Conservation (phyloP, 2,797 vertebrate genomes). For the Lates japonicus region DNA sequence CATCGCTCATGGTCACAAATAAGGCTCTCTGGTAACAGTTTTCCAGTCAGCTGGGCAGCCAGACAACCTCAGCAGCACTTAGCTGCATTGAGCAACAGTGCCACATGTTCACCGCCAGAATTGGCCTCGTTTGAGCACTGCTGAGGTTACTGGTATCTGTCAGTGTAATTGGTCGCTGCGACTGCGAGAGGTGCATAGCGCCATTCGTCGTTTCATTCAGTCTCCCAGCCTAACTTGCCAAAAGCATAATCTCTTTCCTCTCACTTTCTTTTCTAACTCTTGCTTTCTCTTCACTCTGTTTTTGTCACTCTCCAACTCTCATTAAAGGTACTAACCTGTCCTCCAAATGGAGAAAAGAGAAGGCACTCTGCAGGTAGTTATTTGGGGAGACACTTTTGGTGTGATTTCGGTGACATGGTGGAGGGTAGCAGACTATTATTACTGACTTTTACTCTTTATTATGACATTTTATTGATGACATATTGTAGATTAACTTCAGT, state of each 20-base stretch:
- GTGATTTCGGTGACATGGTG: conserved; percentile 27
- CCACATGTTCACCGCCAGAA: conserved; percentile 53
- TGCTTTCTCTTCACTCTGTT: conserved; percentile 3
- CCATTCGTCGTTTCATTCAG: conserved; percentile 45
- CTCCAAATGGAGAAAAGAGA: conserved; percentile 42
- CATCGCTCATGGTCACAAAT: conserved; percentile 23
- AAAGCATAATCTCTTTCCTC: conserved; percentile 13
- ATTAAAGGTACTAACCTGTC: conserved; percentile 57
- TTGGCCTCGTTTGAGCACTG: conserved; percentile 59
- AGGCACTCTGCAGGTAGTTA: conserved; percentile 59
- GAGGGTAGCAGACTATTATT: conserved; percentile 1
- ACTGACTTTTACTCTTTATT: conserved; percentile 7
- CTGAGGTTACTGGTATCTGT: conserved; percentile 65
- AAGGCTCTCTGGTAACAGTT: conserved; percentile 25
- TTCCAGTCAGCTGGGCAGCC: conserved; percentile 15
- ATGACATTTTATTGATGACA: no score
- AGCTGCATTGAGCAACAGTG: conserved; percentile 36
- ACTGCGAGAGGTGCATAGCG: conserved; percentile 10
- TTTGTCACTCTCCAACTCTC: conserved; percentile 23
- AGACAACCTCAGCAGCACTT: conserved; percentile 30
- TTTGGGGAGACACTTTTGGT: conserved; percentile 61
- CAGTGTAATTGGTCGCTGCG: conserved; percentile 67
- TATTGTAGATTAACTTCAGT: no score
- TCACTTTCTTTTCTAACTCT: conserved; percentile 11
- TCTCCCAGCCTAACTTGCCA: conserved; percentile 18